Base-by-base conservation (phyloP, 2,797 vertebrate species). In the Zalophus californianus region DNA sequence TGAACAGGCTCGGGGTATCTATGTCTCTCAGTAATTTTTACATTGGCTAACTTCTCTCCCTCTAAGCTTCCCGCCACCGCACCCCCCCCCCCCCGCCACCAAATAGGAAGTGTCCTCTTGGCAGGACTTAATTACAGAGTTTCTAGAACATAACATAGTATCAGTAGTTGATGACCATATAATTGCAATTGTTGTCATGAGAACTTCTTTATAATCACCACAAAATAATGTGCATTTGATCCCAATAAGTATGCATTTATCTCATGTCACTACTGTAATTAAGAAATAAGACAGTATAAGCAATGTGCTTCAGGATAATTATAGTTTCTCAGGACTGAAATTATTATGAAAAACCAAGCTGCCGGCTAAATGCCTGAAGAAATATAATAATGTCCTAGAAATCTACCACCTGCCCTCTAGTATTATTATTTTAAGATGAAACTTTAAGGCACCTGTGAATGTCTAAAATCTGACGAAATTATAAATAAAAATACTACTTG, bases 121-220 rank as follows among this genome's bases (percentile, higher is more conserved):
- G 2, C 23, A 64, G 83, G 83, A 97, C 84, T 97, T 96, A 97
- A 97, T 94, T 93, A 79, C 7, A 21, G 66, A 84, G 32, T 88
- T 93, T 96, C 85, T 50, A 92, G 94, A 94, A 97, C 35, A 12
- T 70, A 83, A 27, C 18, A 27, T 68, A 1, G 25, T 83, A 79
- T 87, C 20, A 29, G 23, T 95, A 82, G 82, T 88, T 77, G 52
- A 96, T 84, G 25, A 82, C 77, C 2, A 16, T n/a, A 3, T 85
- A 32, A 72, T 90, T 91, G n/a, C 62, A 44, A 27, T 83, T 93
- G 58, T 92, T 97, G 95, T 93, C 93, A 93, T 38, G 72, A 83
- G 85, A 97, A 77, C 13, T n/a, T 62, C 86, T 97, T 95, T 60
- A 83, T 68, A 96, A 84, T 23, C 83, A 82, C 64, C 50, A 78